Conservation (phyloP, 2,888 invertebrate genomes). For the Tanypteryx hageni region DNA sequence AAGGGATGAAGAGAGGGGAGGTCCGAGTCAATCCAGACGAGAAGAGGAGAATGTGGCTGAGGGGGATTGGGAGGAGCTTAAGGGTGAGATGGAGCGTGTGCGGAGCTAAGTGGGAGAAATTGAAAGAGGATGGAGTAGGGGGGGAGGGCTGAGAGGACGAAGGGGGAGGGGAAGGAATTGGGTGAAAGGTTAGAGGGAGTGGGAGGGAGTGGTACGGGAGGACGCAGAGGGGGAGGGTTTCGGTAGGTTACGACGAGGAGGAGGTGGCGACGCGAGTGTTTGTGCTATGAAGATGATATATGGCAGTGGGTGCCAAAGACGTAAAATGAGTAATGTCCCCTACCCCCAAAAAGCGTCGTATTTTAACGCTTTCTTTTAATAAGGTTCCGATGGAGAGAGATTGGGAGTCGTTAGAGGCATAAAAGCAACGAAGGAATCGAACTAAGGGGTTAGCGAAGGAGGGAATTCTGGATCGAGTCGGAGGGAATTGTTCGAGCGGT, state of each 20-base stretch:
- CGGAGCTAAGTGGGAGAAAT: conserved; percentile 3
- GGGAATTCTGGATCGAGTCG: neutral
- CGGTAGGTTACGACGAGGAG: neutral
- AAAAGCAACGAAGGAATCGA: neutral
- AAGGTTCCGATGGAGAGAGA: neutral
- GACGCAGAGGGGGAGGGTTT: neutral
- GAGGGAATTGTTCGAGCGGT: neutral
- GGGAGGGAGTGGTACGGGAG: neutral
- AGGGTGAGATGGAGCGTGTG: neutral
- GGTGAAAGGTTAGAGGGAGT: neutral
- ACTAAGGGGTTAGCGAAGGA: neutral
- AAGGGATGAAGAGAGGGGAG: neutral
- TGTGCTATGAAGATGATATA: neutral
- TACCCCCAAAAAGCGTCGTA: neutral
- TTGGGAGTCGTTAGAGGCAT: neutral
- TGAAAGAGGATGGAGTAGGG: neutral
- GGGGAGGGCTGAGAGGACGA: neutral
- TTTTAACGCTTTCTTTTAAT: conserved; percentile 32
- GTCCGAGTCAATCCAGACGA: conserved; percentile 7
- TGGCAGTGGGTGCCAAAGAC: conserved; percentile 7
- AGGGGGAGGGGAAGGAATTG: neutral
- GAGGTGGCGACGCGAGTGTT: conserved; percentile 12
- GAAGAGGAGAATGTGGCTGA: neutral
- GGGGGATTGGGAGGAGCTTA: neutral
- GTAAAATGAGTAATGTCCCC: conserved; percentile 4